Base-by-base conservation (phyloP, 2,113 vertebrate genomes). In the Chaetorhynchus papuensis region DNA sequence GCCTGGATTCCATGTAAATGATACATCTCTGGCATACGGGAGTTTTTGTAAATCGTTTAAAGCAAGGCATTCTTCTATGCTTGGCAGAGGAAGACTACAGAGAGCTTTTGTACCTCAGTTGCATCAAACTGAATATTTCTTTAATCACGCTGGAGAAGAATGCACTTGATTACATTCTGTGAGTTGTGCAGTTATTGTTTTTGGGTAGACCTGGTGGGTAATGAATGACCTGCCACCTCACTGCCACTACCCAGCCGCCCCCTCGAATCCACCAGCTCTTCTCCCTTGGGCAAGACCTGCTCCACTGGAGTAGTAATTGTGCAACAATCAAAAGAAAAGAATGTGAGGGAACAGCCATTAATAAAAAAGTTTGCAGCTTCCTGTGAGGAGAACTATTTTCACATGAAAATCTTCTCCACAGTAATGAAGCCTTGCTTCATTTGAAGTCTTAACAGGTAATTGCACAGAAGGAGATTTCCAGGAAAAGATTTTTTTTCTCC, bases 141-240 rank as follows among this genome's bases (percentile, higher is more conserved):
- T 92, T 92, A 96, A 96, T 93, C 71, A 87, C 80, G 52, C 59
- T 49, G 45, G 78, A 91, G 76, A 97, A 95, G 88, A 97, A 96
- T 93, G 88, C 76, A 56, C 71, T 94, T 90, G 87, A 95, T 83
- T 86, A 70, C 79, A 81, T 70, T 87, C 76, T 93, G 76, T 0
- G 2, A 86, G 72, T 49, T 86, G 49, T 83, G 64, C 24, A 54
- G 64, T 93, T 57, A 84, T 72, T 95, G 76, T 22, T 81, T 72
- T 59, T 50, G 72, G 44, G 53, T 68, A 80, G 80, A 81, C 49
- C 71, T 70, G 68, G 71, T 77, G 83, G 86, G 80, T 87, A 87
- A 89, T 2, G 2, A 60, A 65, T 81, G 83, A 80, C 72, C 80
- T 81, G 83, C 45, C 56, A 85, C 61, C 39, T 63, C 35, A 42